Conservation (phyloP, 2,113 vertebrate species). For the Calyptommatus sinebrachiatus region DNA sequence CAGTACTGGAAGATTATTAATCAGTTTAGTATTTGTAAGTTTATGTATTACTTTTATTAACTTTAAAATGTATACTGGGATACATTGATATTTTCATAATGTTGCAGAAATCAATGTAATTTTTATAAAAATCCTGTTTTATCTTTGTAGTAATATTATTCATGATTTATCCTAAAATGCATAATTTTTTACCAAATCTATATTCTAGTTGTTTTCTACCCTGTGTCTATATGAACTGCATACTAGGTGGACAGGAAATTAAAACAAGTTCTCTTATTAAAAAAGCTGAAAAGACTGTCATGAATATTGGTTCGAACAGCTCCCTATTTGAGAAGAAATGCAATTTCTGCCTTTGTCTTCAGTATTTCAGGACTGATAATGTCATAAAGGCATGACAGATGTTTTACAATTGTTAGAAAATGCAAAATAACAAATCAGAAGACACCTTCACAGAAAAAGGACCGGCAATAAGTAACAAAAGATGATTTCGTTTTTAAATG, state of each 20-base stretch:
- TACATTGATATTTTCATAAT: constrained; percentile 17
- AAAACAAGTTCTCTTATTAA: not conserved
- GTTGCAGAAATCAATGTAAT: constrained; percentile 21
- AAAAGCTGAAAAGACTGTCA: not conserved
- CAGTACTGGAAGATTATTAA: not conserved
- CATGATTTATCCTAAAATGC: not conserved
- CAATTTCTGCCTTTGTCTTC: not conserved
- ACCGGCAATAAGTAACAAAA: constrained; percentile 27
- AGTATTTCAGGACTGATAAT: constrained; percentile 21
- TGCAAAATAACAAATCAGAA: constrained; percentile 33
- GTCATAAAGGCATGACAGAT: constrained; percentile 39
- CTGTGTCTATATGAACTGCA: not conserved
- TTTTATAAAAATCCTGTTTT: not conserved
- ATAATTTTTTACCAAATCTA: too few relatives aligned
- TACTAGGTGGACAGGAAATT: not conserved
- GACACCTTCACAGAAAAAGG: constrained; percentile 11
- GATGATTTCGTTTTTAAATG: constrained; percentile 34
- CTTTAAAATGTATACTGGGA: not conserved
- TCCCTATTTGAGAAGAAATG: not conserved
- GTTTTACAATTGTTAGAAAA: constrained; percentile 48
- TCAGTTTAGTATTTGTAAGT: not conserved
- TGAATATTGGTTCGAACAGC: not conserved
- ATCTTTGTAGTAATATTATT: constrained; percentile 33
- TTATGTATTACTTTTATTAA: not conserved
- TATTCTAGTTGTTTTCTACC: too few relatives aligned